A percentile compares a stretch with the other conserved stretches of the same genome.
Evolutionary conservation across 2,888 invertebrate species (phyloP).

Genomic region (Rhingia rostrata): DNA sequence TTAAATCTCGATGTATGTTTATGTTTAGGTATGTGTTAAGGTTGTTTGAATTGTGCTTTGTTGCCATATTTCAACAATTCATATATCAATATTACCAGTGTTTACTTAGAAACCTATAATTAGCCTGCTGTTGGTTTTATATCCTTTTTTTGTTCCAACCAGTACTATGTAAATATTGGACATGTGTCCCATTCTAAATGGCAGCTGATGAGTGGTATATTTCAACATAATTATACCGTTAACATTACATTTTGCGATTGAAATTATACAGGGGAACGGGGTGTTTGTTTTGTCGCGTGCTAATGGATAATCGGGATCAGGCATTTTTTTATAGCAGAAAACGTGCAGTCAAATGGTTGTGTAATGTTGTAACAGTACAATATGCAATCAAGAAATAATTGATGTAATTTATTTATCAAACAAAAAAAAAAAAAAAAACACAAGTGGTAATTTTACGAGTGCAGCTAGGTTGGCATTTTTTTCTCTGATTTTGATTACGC

Average conservation of each 20-base stretch:
- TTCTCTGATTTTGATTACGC: too few relatives aligned
- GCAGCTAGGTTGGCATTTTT: too few relatives aligned
- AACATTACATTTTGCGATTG: conserved; percentile 11
- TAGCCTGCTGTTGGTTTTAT: conserved; percentile 5
- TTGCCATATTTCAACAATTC: background rate
- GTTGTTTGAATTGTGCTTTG: conserved; percentile 1
- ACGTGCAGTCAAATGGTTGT: conserved; percentile 12
- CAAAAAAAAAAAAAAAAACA: too few relatives aligned
- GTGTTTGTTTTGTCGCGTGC: conserved; percentile 21
- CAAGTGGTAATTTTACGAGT: too few relatives aligned
- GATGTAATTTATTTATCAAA: too few relatives aligned
- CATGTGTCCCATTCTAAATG: conserved; percentile 12
- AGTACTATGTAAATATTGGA: conserved; percentile 3
- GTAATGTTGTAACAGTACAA: background rate
- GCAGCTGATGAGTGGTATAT: conserved; percentile 40
- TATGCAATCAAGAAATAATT: too few relatives aligned
- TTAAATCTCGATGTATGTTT: background rate
- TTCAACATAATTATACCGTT: conserved; percentile 31
- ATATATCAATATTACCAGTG: background rate
- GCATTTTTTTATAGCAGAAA: background rate
- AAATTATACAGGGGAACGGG: conserved; percentile 5
- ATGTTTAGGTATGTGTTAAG: too few relatives aligned
- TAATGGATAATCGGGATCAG: conserved; percentile 5
- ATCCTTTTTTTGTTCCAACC: background rate
- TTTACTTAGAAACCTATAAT: conserved; percentile 22